These are phyloP conservation scores for Nautilus pompilius DNA, from an alignment of 1,140 invertebrate species.

Conservation along the genomic window DNA sequence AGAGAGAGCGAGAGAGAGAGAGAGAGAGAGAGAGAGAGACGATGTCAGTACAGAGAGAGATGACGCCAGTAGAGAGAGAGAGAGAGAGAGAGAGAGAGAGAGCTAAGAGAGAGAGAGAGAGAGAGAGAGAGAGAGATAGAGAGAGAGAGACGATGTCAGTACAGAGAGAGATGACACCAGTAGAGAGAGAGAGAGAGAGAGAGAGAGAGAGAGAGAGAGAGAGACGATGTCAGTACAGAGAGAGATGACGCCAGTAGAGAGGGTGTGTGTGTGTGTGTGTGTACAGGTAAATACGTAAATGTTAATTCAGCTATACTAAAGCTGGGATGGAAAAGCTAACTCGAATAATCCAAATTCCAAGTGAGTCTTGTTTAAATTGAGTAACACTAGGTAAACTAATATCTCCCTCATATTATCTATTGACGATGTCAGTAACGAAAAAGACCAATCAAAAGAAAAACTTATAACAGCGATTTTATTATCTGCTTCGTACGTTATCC, in stretches of 20 bases:
- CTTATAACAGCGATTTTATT: too few relatives aligned
- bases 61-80: too few relatives aligned
- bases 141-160: not conserved
- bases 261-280: not conserved
- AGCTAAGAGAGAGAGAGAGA: not conserved
- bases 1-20: not conserved
- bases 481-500: too few relatives aligned
- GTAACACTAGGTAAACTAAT: too few relatives aligned
- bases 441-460: too few relatives aligned
- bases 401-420: too few relatives aligned
- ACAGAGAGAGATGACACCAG: not conserved
- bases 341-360: too few relatives aligned
- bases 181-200: not conserved
- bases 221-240: not conserved
- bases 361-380: too few relatives aligned
- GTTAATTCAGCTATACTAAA: too few relatives aligned
- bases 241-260: not conserved
- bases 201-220: not conserved
- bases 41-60: not conserved
- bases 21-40: not conserved
- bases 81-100: not conserved
- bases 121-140: not conserved
- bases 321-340: too few relatives aligned
- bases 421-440: too few relatives aligned
- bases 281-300: not conserved